Conservation (phyloP, 2,797 vertebrate species). For the Paratrypauchen microcephalus region DNA sequence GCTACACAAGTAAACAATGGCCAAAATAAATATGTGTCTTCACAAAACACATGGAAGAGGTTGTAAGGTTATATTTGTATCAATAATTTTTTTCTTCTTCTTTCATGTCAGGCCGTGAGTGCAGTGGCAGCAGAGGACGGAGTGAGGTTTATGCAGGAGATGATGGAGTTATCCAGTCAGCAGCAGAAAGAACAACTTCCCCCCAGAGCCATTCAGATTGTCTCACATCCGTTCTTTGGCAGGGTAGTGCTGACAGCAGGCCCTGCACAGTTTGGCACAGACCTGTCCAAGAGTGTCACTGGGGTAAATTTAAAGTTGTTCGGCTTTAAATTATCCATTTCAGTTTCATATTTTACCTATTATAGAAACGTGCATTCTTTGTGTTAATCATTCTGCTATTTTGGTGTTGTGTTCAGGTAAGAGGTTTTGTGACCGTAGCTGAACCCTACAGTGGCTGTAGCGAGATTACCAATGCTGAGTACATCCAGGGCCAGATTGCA, state of each 20-base stretch:
- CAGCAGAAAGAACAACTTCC: conserved; percentile 98
- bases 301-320: conserved; percentile 78
- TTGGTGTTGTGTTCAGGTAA: conserved; percentile 75
- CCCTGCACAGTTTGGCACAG: conserved; percentile 94
- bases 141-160: conserved; percentile 98
- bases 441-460: conserved; percentile 95
- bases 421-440: conserved; percentile 90
- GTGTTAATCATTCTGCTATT: too few species aligned
- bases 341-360: too few species aligned
- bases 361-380: neutral
- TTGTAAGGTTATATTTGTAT: neutral
- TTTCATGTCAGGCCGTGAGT: conserved; percentile 85
- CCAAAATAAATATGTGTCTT: neutral
- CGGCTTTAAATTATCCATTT: too few species aligned
- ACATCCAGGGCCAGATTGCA: conserved; percentile 90
- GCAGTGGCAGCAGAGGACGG: conserved; percentile 95
- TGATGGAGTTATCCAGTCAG: conserved; percentile 98
- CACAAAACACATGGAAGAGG: neutral
- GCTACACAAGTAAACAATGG: conserved; percentile 85
- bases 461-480: conserved; percentile 87
- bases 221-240: conserved; percentile 95
- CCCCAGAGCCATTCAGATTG: conserved; percentile 94
- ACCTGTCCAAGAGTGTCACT: conserved; percentile 90
- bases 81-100: neutral
- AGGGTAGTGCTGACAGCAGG: conserved; percentile 97